A percentile compares a stretch with the other conserved stretches of the same genome.
Evolutionary conservation across 2,797 vertebrate genomes (phyloP).

Genomic region (Setipinna tenuifilis): DNA sequence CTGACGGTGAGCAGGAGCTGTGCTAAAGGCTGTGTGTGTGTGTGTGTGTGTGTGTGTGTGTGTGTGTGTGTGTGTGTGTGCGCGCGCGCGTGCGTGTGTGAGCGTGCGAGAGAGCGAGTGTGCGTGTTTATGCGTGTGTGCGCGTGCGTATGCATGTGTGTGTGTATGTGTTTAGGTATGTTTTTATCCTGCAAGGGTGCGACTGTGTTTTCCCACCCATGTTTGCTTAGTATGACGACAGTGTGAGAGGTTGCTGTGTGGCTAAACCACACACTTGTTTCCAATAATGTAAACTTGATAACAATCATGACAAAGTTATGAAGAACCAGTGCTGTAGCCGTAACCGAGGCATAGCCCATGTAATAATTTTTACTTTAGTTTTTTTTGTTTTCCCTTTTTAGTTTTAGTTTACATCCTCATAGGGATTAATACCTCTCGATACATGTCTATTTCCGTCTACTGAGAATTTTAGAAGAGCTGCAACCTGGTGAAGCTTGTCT

Average conservation of each 20-base stretch:
- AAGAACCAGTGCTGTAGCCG: not conserved
- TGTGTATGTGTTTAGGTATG: not conserved
- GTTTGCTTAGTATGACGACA: not conserved
- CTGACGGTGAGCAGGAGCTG: not conserved
- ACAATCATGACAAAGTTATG: not conserved
- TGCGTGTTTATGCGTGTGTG: slow-evolving; percentile 1
- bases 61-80: not conserved
- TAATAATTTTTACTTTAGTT: too few relatives aligned
- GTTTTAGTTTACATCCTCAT: too few relatives aligned
- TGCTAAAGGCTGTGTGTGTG: not conserved
- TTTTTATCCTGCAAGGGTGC: not conserved
- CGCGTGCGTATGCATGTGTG: not conserved
- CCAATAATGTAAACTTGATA: not conserved
- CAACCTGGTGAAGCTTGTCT: not conserved
- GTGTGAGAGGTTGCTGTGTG: not conserved
- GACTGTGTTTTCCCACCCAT: not conserved
- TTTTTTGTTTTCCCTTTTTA: too few relatives aligned
- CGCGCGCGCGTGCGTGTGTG: slow-evolving; percentile 19
- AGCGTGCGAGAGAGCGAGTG: slow-evolving; percentile 3
- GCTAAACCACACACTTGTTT: not conserved
- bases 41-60: slow-evolving; percentile 24
- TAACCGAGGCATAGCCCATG: too few relatives aligned
- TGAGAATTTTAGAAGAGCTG: not conserved
- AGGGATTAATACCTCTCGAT: not conserved
- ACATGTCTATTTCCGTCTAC: not conserved